phyloP scores from a whole-genome alignment of 2,113 vertebrate genomes.

The Hiodon tergisus region DNA sequence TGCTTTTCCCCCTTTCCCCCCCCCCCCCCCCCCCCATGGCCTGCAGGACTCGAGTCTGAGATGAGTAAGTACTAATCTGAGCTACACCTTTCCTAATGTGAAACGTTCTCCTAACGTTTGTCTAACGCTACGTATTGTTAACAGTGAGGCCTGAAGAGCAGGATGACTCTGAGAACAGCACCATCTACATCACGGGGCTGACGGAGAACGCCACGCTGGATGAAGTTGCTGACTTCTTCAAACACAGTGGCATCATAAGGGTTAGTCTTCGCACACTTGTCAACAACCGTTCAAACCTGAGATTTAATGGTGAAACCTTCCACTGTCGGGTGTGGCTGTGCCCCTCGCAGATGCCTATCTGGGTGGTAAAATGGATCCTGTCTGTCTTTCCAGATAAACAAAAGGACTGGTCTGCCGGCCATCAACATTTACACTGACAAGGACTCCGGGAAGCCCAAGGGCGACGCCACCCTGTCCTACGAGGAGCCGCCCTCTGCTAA shows the following conservation, averaged over 20 bases:
- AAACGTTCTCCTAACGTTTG: no score
- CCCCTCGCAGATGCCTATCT: neutral
- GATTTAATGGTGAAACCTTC: neutral
- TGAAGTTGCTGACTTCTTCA: conserved; percentile 91
- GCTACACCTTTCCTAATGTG: neutral
- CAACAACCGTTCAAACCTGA: no score
- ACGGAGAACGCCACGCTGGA: conserved; percentile 85
- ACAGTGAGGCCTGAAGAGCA: conserved; percentile 69
- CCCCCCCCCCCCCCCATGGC: conserved; percentile 20
- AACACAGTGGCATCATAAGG: conserved; percentile 84
- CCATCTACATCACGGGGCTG: conserved; percentile 90
- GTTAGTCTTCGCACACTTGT: no score
- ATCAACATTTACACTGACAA: conserved; percentile 95
- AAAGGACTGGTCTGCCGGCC: conserved; percentile 85
- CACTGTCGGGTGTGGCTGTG: neutral
- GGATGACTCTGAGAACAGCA: conserved; percentile 90
- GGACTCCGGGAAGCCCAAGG: conserved; percentile 88
- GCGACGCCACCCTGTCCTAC: conserved; percentile 87
- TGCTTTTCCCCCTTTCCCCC: conserved; percentile 54
- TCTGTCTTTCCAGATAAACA: conserved; percentile 74
- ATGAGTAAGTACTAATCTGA: conserved; percentile 58
- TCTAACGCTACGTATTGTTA: neutral
- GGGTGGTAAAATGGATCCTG: no score
- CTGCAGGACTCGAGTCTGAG: conserved; percentile 67
- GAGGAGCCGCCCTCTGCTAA: conserved; percentile 88